Percentiles rank a stretch among this genome's conserved stretches.
Conservation (phyloP, 2,888 invertebrate species). For the Acanthosepion pharaonis region DNA sequence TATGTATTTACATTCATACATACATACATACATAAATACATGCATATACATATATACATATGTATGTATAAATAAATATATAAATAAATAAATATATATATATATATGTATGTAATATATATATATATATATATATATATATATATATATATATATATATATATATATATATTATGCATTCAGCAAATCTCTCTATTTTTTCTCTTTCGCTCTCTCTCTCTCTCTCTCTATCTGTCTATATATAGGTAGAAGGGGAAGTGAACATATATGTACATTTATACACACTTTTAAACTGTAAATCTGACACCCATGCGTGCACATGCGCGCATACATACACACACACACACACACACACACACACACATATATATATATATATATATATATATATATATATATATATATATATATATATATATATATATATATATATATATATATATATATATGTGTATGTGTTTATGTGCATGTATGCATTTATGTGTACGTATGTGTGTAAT, state of each 20-base stretch:
- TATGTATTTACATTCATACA: slow-evolving; percentile 4
- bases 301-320: background rate
- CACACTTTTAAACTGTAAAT: background rate
- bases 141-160: background rate
- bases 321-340: background rate
- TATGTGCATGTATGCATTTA: background rate
- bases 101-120: background rate
- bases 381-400: too few relatives aligned
- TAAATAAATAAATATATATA: background rate
- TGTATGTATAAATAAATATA: background rate
- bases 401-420: background rate
- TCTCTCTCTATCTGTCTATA: too few relatives aligned
- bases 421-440: slow-evolving; percentile 33
- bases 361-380: too few relatives aligned
- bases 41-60: background rate
- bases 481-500: background rate
- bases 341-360: too few relatives aligned
- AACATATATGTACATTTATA: background rate
- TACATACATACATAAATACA: background rate
- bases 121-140: background rate
- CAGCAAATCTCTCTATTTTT: too few relatives aligned
- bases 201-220: too few relatives aligned
- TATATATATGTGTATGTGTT: background rate
- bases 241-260: too few relatives aligned
- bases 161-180: too few relatives aligned